Evolutionary conservation across 1,140 invertebrate species (phyloP), one percentile per base, ranked within the genome.

Genomic region (Neotoxoptera formosana): DNA sequence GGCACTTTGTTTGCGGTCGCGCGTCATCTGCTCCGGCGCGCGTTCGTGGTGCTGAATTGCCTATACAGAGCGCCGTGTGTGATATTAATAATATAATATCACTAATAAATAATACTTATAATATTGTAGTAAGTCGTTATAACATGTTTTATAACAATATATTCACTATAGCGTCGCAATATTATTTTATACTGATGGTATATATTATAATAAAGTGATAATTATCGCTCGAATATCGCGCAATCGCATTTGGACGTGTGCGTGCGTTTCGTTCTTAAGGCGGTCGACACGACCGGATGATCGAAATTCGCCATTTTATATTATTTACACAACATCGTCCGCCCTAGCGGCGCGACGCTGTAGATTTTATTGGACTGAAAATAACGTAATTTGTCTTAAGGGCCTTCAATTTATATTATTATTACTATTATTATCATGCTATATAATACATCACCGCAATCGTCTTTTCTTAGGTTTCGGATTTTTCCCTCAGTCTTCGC

Each of bases 61-160:
- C 91, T 93, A 93, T 86, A 9, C 34, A 30, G 9, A 2, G 53
- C 91, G 81, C 91, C 91, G 91, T 36, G 91, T 47, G n/a, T 53
- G 9, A 9, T 60, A 23, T 83, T 23, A 1, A 6, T 81, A 34
- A 81, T 81, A 21, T n/a, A n/a, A n/a, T n/a, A n/a, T n/a, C n/a
- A n/a, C n/a, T n/a, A n/a, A n/a, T n/a, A n/a, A n/a, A n/a, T n/a
- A n/a, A n/a, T n/a, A n/a, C n/a, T n/a, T n/a, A n/a, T n/a, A n/a
- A n/a, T n/a, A n/a, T n/a, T n/a, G n/a, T n/a, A n/a, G n/a, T n/a
- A n/a, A n/a, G n/a, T n/a, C n/a, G n/a, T n/a, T n/a, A n/a, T n/a
- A n/a, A n/a, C n/a, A n/a, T n/a, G n/a, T n/a, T n/a, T n/a, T n/a
- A n/a, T n/a, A n/a, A n/a, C n/a, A n/a, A n/a, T n/a, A n/a, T n/a